Conservation (phyloP, 2,113 vertebrate genomes). For the Hemicordylus capensis region DNA sequence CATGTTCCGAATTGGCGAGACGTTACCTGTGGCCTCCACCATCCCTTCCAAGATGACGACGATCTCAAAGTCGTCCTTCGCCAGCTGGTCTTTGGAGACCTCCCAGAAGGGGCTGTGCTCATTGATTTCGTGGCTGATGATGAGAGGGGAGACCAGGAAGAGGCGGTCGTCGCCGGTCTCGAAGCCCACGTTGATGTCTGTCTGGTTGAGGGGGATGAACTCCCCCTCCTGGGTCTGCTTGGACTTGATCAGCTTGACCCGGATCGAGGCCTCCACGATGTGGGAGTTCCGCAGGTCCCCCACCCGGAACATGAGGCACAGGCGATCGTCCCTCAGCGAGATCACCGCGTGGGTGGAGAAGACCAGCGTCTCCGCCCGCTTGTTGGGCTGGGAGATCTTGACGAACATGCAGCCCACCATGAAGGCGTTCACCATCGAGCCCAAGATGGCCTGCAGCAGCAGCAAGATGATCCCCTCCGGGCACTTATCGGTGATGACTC, state of each 20-base stretch:
- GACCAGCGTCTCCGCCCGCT: slow-evolving; percentile 85
- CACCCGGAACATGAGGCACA: slow-evolving; percentile 90
- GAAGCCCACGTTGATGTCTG: slow-evolving; percentile 87
- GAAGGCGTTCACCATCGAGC: slow-evolving; percentile 98
- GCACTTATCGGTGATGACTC: slow-evolving; percentile 96
- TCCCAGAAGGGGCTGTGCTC: slow-evolving; percentile 89
- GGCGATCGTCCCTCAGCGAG: slow-evolving; percentile 80
- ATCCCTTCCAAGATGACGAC: slow-evolving; percentile 89
- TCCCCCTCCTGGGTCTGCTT: slow-evolving; percentile 89
- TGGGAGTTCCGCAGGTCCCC: slow-evolving; percentile 88
- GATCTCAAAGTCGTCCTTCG: slow-evolving; percentile 85
- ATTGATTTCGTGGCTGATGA: slow-evolving; percentile 89
- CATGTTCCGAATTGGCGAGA: no score
- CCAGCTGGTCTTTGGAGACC: slow-evolving; percentile 80
- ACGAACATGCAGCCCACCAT: slow-evolving; percentile 94
- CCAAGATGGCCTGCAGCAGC: slow-evolving; percentile 94
- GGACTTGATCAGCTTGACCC: slow-evolving; percentile 88
- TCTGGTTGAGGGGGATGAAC: slow-evolving; percentile 90
- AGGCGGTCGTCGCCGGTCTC: slow-evolving; percentile 89
- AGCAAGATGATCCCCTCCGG: slow-evolving; percentile 94
- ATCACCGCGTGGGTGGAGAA: slow-evolving; percentile 90
- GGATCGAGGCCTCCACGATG: slow-evolving; percentile 90
- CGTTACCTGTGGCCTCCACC: slow-evolving; percentile 91
- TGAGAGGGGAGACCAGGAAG: slow-evolving; percentile 87
- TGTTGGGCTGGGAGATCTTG: slow-evolving; percentile 91